Evolutionary conservation across 1,140 invertebrate genomes (phyloP).

Genomic region (Drosophila nigrodunni): DNA sequence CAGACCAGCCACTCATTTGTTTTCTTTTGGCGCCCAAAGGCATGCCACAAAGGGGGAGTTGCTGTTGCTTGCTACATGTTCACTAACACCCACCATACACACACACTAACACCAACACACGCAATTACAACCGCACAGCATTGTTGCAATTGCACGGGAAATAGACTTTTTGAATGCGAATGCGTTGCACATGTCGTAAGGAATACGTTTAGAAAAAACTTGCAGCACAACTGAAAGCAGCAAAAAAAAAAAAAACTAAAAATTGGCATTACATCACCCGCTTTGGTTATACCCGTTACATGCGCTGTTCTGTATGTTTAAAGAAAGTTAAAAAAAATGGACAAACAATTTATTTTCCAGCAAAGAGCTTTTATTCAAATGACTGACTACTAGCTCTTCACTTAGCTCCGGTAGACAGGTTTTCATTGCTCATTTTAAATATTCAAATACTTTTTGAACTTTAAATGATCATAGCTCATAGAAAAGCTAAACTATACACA

Average conservation of each 20-base stretch:
- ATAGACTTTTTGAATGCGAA: slow-evolving; percentile 83
- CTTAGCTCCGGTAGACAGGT: too few relatives aligned
- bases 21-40: slow-evolving; percentile 72
- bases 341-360: too few relatives aligned
- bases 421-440: too few relatives aligned
- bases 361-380: too few relatives aligned
- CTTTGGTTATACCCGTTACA: too few relatives aligned
- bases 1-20: slow-evolving; percentile 78
- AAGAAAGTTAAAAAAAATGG: too few relatives aligned
- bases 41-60: slow-evolving; percentile 22
- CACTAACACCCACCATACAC: slow-evolving; percentile 42
- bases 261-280: slow-evolving; percentile 7
- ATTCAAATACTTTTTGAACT: too few relatives aligned
- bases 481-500: too few relatives aligned
- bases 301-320: too few relatives aligned
- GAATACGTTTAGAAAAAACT: slow-evolving; percentile 72
- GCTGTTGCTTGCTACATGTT: slow-evolving; percentile 35
- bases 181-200: slow-evolving; percentile 78
- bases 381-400: too few relatives aligned
- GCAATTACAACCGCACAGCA: slow-evolving; percentile 56
- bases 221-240: slow-evolving; percentile 30
- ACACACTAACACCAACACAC: slow-evolving; percentile 31
- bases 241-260: slow-evolving; percentile 26
- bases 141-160: slow-evolving; percentile 82
- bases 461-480: too few relatives aligned